phyloP scores from a whole-genome alignment of 2,113 vertebrate genomes.

The Struthidea cinerea region DNA sequence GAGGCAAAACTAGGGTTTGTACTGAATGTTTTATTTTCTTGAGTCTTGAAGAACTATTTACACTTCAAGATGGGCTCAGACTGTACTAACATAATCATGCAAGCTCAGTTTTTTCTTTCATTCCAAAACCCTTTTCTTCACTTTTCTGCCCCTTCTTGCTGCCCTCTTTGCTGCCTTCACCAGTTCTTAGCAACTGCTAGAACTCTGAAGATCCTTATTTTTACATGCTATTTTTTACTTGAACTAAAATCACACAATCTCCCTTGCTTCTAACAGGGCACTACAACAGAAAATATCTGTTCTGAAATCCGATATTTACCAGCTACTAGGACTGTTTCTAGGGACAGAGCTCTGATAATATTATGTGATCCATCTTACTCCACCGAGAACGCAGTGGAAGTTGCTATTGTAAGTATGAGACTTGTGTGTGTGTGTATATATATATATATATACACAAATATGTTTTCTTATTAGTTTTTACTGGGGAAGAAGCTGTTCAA shows the following conservation, averaged over 20 bases:
- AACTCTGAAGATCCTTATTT: background rate
- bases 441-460: background rate
- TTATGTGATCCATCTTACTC: slow-evolving; percentile 86
- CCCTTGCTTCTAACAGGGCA: slow-evolving; percentile 76
- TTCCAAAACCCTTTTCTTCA: background rate
- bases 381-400: slow-evolving; percentile 82
- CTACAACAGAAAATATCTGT: slow-evolving; percentile 90
- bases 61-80: background rate
- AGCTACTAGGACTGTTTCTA: slow-evolving; percentile 79
- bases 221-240: background rate
- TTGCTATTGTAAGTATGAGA: slow-evolving; percentile 84
- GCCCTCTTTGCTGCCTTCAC: background rate
- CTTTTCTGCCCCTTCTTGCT: background rate
- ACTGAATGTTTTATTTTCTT: background rate
- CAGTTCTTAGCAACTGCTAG: background rate
- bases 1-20: background rate
- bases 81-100: background rate
- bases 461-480: background rate
- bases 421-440: background rate
- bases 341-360: slow-evolving; percentile 83
- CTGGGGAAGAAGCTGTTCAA: background rate
- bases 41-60: background rate
- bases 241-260: background rate
- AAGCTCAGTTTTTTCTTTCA: background rate
- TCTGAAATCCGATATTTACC: slow-evolving; percentile 88